Percentiles rank a stretch among this genome's conserved stretches.
Conservation (phyloP, 2,113 vertebrate species). For the zebrafish (Danio rerio) region DNA sequence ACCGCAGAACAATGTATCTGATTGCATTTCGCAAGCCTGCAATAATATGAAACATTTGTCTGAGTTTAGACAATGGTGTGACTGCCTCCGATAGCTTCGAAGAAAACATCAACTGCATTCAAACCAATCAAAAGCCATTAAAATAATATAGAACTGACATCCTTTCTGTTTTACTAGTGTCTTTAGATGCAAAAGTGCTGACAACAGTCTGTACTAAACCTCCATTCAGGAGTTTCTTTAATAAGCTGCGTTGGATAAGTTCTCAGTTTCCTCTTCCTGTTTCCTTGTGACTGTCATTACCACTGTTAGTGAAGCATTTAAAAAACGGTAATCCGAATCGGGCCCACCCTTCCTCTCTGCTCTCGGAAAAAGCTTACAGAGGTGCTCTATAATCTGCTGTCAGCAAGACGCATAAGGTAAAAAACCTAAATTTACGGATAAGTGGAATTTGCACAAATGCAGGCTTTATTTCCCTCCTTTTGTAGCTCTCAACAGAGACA, state of each 20-base stretch:
- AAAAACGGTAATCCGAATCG: conserved; percentile 37
- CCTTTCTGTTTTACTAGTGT: background rate
- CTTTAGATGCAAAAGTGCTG: background rate
- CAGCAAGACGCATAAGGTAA: background rate
- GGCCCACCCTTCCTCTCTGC: background rate
- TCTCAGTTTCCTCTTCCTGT: background rate
- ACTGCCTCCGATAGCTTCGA: background rate
- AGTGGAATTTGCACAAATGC: conserved; percentile 40
- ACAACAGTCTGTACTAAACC: background rate
- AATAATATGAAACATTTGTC: conserved; percentile 13
- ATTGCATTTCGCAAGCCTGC: background rate
- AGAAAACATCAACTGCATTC: conserved; percentile 24
- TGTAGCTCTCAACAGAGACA: conserved; percentile 8
- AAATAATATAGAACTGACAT: background rate
- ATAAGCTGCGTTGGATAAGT: background rate
- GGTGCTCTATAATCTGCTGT: conserved; percentile 48
- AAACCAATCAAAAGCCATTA: conserved; percentile 2
- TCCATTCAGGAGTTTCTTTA: background rate
- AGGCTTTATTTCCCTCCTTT: conserved; percentile 14
- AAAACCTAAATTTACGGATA: conserved; percentile 18
- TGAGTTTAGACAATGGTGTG: background rate
- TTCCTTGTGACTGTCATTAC: conserved; percentile 3
- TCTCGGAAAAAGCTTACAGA: conserved; percentile 37
- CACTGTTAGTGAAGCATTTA: conserved; percentile 26
- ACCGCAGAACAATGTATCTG: background rate